Evolutionary conservation across 2,113 vertebrate species (phyloP), one percentile per base, ranked within the genome.

Genomic region (Pterocles burchelli): DNA sequence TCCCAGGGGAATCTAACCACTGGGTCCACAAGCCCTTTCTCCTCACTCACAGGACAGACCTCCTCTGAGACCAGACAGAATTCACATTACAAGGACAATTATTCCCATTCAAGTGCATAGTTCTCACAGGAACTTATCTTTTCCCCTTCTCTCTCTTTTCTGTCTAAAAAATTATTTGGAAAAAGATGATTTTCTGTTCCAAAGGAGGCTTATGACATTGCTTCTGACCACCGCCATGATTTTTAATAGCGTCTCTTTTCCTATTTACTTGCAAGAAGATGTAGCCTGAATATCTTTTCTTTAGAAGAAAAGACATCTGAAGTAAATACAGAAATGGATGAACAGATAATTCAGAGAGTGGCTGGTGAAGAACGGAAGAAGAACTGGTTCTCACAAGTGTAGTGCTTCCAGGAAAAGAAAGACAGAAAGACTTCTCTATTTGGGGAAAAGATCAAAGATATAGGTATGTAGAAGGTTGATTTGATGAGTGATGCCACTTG

Each of bases 301-400:
- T 92, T 45, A 75, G 76, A 91, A 96, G 79, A 88, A 95, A 91
- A 66, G 24, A 68, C 4, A 51, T 62, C 22, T 54, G 34, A 96
- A 93, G 43, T 88, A 59, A 84, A 29, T 34, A 41, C 14, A 74
- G 59, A 95, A 46, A 85, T 43, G 45, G 36, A 75, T 59, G 52
- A 96, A 73, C 7, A 11, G 10, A 46, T 71, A 70, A 48, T 85
- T 79, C 29, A 65, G 51, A 51, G 43, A 86, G 48, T 62, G 31
- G 12, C 33, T 83, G 73, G 26, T 92, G 43, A 80, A 57, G 16
- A 70, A 88, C 49, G 36, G 81, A 80, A 43, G 36, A 86, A 89
- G 58, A 90, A 19, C 45, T 38, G 31, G 26, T 82, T 61, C 90
- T 80, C 48, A 84, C 26, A 92, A 88, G 16, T 36, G n/a, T 28